phyloP scores from a whole-genome alignment of 2,888 invertebrate genomes.

The Rhagophthalmus giganteus region DNA sequence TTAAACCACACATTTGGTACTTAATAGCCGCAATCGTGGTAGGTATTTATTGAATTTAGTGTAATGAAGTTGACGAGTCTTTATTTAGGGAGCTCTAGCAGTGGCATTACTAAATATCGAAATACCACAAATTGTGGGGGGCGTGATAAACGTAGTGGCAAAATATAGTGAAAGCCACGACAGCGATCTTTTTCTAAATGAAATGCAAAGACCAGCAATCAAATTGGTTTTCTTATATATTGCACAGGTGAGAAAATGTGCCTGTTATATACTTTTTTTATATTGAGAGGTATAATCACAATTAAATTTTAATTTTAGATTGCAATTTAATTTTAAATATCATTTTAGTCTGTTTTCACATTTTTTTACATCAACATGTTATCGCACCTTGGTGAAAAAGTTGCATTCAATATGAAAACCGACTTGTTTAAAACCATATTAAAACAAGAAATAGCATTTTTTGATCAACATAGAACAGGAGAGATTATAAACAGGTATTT shows the following conservation, averaged over 20 bases:
- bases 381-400: conserved; percentile 84
- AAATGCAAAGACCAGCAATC: conserved; percentile 68
- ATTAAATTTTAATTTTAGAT: too few relatives aligned
- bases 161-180: conserved; percentile 59
- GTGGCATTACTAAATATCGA: conserved; percentile 88
- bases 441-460: conserved; percentile 86
- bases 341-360: conserved; percentile 77
- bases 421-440: conserved; percentile 83
- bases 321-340: conserved; percentile 3
- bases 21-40: conserved; percentile 78
- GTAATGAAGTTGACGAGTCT: conserved; percentile 5
- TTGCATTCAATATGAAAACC: conserved; percentile 79
- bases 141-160: conserved; percentile 77
- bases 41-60: conserved; percentile 51
- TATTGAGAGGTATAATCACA: too few relatives aligned
- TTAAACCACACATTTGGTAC: conserved; percentile 76
- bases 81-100: conserved; percentile 78
- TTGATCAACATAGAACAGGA: conserved; percentile 87
- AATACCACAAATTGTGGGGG: conserved; percentile 83
- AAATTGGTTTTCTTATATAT: conserved; percentile 70
- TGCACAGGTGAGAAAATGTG: conserved; percentile 64
- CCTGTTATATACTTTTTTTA: neutral
- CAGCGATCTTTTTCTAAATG: conserved; percentile 60
- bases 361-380: conserved; percentile 87
- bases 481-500: conserved; percentile 83